A percentile compares a stretch with the other conserved stretches of the same genome.
These are phyloP conservation scores for Linepithema humile DNA, from an alignment of 1,140 invertebrate species.

Conservation along the genomic window DNA sequence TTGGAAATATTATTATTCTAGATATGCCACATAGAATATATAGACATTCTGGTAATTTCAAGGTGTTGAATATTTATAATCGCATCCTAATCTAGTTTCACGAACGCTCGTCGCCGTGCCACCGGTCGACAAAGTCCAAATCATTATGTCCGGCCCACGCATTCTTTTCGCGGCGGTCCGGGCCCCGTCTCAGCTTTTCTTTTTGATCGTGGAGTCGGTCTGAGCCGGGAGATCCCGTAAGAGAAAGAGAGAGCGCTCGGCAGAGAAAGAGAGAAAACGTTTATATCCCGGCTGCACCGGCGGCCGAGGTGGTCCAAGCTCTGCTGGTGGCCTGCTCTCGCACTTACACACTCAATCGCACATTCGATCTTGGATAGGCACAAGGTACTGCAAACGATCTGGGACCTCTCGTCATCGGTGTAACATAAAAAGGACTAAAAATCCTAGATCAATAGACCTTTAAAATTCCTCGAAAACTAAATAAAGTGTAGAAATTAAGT, in stretches of 20 bases:
- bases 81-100: constrained; percentile 65
- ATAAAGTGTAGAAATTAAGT: neutral
- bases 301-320: constrained; percentile 82
- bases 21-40: neutral
- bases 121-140: constrained; percentile 78
- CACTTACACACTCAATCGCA: constrained; percentile 84
- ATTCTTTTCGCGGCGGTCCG: constrained; percentile 77
- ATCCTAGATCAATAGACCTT: neutral
- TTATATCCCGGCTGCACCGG: constrained; percentile 61
- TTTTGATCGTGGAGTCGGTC: constrained; percentile 68
- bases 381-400: constrained; percentile 73
- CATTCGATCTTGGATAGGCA: constrained; percentile 83
- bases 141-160: constrained; percentile 81
- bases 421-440: constrained; percentile 62
- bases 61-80: constrained; percentile 61
- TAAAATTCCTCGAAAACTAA: neutral
- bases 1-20: neutral
- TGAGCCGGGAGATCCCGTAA: constrained; percentile 47
- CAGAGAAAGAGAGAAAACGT: constrained; percentile 6
- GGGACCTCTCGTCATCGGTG: constrained; percentile 70
- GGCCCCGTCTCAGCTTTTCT: constrained; percentile 67
- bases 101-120: constrained; percentile 53
- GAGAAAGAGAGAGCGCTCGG: neutral
- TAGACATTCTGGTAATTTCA: neutral
- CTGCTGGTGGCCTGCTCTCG: constrained; percentile 84